Evolutionary conservation across 2,797 vertebrate species (phyloP).

Genomic region (Falco cherrug): DNA sequence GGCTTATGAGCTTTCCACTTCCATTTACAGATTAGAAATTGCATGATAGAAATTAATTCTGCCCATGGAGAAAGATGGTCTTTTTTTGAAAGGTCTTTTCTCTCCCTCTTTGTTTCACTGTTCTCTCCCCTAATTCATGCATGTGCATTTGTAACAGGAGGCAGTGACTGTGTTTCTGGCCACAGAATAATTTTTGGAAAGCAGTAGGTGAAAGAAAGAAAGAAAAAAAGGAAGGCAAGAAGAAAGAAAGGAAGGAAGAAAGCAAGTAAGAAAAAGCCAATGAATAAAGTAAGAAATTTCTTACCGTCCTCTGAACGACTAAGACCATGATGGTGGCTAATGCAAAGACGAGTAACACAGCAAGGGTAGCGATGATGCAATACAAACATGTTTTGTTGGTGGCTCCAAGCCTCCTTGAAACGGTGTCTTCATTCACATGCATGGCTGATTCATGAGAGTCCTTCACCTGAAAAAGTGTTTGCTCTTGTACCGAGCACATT

Average conservation of each 20-base stretch:
- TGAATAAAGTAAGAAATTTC: not conserved
- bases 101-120: not conserved
- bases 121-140: not conserved
- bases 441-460: constrained; percentile 66
- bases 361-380: constrained; percentile 53
- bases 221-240: accelerated
- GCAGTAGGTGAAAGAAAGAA: not conserved
- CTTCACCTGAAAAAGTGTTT: constrained; percentile 49
- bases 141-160: not conserved
- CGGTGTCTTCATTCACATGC: constrained; percentile 41
- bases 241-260: too few relatives aligned
- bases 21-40: not conserved
- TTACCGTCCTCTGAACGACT: constrained; percentile 72
- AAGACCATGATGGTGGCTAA: constrained; percentile 75
- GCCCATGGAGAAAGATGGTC: not conserved
- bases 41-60: not conserved
- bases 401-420: constrained; percentile 33
- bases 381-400: constrained; percentile 47
- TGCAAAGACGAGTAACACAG: constrained; percentile 58
- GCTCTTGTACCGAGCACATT: constrained; percentile 49
- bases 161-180: not conserved
- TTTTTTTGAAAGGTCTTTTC: not conserved
- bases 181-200: not conserved
- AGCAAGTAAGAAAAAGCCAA: not conserved
- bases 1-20: not conserved